A percentile compares a stretch with the other conserved stretches of the same genome.
These are phyloP conservation scores for Jaculus jaculus DNA, from an alignment of 2,113 vertebrate species.

Conservation along the genomic window DNA sequence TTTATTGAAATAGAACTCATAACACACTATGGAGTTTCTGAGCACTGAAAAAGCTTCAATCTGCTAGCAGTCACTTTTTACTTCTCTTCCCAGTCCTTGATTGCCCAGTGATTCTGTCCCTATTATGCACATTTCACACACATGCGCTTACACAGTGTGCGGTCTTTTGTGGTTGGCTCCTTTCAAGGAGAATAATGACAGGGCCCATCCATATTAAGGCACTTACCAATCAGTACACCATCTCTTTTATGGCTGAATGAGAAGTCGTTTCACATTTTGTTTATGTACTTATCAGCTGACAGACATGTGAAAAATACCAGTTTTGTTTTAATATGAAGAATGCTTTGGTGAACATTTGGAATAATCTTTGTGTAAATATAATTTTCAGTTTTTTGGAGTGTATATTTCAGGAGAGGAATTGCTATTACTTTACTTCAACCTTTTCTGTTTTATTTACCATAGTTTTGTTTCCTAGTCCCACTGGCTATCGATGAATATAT, in stretches of 20 bases:
- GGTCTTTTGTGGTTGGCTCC: not conserved
- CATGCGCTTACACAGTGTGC: not conserved
- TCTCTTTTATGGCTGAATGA: not conserved
- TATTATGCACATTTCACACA: constrained; percentile 3
- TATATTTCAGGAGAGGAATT: not conserved
- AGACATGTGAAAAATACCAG: not conserved
- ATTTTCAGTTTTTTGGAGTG: constrained; percentile 9
- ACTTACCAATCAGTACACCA: not conserved
- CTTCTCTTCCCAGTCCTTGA: not conserved
- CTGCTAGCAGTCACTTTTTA: not conserved
- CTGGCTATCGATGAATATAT: too few relatives aligned
- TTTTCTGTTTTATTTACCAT: too few relatives aligned
- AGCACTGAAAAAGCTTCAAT: not conserved
- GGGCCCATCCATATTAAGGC: not conserved
- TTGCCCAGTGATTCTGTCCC: not conserved
- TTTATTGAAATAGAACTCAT: not conserved
- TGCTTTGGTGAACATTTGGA: not conserved
- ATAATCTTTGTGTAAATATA: not conserved
- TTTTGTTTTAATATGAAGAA: constrained; percentile 15
- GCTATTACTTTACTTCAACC: not conserved
- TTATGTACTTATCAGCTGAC: not conserved
- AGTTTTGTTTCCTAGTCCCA: too few relatives aligned
- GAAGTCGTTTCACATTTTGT: not conserved
- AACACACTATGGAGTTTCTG: not conserved
- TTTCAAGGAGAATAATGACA: not conserved